Evolutionary conservation across 2,888 invertebrate species (phyloP), one percentile per base, ranked within the genome.

Genomic region (Phrixothrix hirtus): DNA sequence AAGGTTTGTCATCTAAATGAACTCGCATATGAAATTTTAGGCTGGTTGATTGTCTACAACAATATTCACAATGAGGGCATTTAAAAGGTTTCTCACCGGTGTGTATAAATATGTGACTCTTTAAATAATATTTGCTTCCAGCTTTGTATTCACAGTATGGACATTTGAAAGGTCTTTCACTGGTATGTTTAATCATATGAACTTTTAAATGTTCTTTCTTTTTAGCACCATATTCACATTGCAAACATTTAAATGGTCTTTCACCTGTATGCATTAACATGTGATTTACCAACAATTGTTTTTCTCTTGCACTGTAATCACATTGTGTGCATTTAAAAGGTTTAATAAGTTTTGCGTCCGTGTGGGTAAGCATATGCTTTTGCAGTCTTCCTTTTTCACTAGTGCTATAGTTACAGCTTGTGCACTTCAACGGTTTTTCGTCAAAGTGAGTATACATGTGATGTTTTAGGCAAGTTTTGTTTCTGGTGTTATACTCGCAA

Each of bases 1-100:
- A 42, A 10, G 41, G 41, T 13, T 32, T 42, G n/a, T 31, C 31
- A 17, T 29, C 31, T 7, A 21, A 29, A 16, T 42, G 41, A 7
- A 9, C 11, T 15, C 35, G 35, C 2, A 11, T 5, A 10, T 36
- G 35, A 10, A 1, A 6, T 2, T 2, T 5, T 36, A 36, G 12
- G 1, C 9, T 10, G 2, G 14, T 10, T 2, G 2, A 11, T 7
- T 7, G 2, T 1, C 2, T 4, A 9, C 10, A 21, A 5, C n/a
- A 5, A 11, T 36, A 36, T 9, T 17, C 15, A 11, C 35, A 36
- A 2, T 10, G 9, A n/a, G 17, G 21, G 10, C 35, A 36, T 2
- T 7, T 1, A 15, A 15, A 36, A 11, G 35, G 35, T 11, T 36
- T 36, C 12, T 21, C 35, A 7, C n/a, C 7, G 3, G 11, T 9